Base-by-base conservation (phyloP, 2,888 invertebrate genomes). In the Syritta pipiens region DNA sequence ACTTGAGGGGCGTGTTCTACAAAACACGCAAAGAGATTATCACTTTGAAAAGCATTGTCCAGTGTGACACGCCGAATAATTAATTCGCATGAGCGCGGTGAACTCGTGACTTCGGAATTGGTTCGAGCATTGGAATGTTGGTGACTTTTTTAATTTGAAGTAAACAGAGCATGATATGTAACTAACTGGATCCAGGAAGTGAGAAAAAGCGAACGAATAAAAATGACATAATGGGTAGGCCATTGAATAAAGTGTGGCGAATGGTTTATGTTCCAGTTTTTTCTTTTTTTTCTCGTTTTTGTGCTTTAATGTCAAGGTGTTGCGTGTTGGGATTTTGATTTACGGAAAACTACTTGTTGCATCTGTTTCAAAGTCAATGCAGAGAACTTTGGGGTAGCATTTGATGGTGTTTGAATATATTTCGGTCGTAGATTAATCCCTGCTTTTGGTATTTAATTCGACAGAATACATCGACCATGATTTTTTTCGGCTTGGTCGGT, bases 91-190 rank as follows among this genome's bases (percentile, higher is more conserved):
- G 69, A 51, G 57, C 63, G 51, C 44, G 40, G 62, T 48, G 42
- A 32, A 22, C 65, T 75, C 68, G 68, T 75, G 68, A 53, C 69
- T 76, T 62, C 48, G 24, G 10, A 68, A 55, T 44, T 68, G 60
- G 62, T 48, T 62, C 19, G 26, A 48, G 40, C 49, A 40, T 46
- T 53, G 51, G 46, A 77, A 59, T 60, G 65, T 30, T 71, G 14
- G 40, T 48, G 28, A 20, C 46, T 12, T 30, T 22, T 57, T 20
- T 42, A 28, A 26, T 37, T 71, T 28, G 22, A 19, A 44, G 30
- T 48, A 72, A 77, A 55, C 72, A 77, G 77, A 77, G 77, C 77
- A 65, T 77, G 72, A 60, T 53, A 24, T 59, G 55, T 17, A 51
- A 46, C 30, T 49, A 30, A 10, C 28, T 42, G 49, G 28, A 51